Base-by-base conservation (phyloP, 2,113 vertebrate genomes). In the Psittacula cyanocephala region DNA sequence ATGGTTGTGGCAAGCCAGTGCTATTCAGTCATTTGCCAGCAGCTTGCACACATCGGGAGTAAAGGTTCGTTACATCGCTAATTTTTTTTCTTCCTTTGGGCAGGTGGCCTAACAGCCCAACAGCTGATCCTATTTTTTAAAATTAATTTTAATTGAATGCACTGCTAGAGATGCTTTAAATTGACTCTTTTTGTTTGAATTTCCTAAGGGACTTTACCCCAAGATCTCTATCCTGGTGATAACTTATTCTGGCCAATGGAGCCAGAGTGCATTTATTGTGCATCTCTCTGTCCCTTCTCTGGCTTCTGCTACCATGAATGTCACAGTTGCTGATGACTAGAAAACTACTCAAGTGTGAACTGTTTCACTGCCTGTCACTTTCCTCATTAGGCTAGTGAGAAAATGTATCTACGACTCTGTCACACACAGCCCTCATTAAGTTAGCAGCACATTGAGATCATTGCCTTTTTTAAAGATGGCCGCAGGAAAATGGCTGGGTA, bases 381-480 rank as follows among this genome's bases (percentile, higher is more conserved):
- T 98, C 97, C 98, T 98, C 98, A 98, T 98, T 98, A 98, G 97
- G 97, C 95, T 96, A 97, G 95, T 97, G 97, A 97, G 95, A 97
- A 98, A 98, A 98, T 97, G 96, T 98, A 96, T 97, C 97, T 97
- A 82, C 3, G 96, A 95, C 96, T 96, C 96, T 97, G 97, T 97
- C 98, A 98, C 97, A 96, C 78, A 86, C 31, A 76, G 95, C 94
- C 92, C 98, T 98, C 98, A 97, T 98, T 98, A 98, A 97, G 95
- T 96, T 95, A 95, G 95, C 88, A 91, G 97, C 93, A 95, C 95
- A 94, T 92, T 87, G 96, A 92, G 95, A 97, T 97, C 96, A 94
- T 97, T 97, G 97, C 97, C 97, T 97, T 89, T 98, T 98, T 97
- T 97, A 96, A 98, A 98, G 98, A 97, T 96, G 95, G 97, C 95